phyloP scores from a whole-genome alignment of 2,113 vertebrate genomes.

The Passer montanus region DNA sequence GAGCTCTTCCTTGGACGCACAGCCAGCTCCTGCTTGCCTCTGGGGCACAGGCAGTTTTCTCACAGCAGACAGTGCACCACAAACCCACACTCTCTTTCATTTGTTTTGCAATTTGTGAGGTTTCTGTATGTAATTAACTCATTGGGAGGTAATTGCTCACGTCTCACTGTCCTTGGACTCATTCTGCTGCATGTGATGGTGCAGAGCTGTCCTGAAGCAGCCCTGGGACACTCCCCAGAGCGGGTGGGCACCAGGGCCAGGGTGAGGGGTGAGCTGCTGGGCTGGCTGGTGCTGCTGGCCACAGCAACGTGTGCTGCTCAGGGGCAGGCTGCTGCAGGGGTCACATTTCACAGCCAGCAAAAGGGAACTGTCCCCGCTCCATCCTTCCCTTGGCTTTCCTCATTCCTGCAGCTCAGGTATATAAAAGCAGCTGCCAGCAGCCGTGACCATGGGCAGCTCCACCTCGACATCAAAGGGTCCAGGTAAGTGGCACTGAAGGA shows the following conservation, averaged over 20 bases:
- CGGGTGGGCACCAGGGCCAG: background rate
- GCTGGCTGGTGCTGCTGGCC: background rate
- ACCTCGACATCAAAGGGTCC: background rate
- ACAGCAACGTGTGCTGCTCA: fast-evolving
- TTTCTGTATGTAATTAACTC: background rate
- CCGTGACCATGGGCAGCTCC: background rate
- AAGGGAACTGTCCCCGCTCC: background rate
- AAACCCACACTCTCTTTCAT: background rate
- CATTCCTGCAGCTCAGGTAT: background rate
- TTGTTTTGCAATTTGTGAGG: background rate
- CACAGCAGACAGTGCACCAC: fast-evolving
- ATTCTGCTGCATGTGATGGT: background rate
- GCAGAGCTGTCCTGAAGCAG: background rate
- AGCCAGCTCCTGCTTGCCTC: background rate
- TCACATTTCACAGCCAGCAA: background rate
- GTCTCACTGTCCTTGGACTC: background rate
- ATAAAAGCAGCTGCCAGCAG: background rate
- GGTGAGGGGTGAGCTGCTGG: background rate
- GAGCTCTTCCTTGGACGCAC: background rate
- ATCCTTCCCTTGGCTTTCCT: background rate
- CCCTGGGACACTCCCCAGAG: background rate
- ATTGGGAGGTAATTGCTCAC: background rate
- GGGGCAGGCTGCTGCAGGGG: background rate
- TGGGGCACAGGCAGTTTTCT: background rate
- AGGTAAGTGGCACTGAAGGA: slow-evolving; percentile 31